Conservation (phyloP, 2,797 vertebrate species). For the Garrulus glandarius region DNA sequence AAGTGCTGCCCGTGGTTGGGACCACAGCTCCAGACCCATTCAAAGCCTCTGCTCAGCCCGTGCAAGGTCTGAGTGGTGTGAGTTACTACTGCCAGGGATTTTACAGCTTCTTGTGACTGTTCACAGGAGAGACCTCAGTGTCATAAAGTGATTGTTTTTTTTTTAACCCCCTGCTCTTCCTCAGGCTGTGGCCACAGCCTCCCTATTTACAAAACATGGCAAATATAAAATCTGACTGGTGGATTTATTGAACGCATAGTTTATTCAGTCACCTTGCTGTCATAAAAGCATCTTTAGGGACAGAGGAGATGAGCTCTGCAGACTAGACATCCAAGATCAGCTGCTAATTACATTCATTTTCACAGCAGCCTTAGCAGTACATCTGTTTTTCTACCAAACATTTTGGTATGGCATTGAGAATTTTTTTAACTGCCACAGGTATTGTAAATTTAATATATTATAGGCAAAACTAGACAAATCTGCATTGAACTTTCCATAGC, state of each 20-base stretch:
- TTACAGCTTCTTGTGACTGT: not conserved
- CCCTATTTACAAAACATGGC: not conserved
- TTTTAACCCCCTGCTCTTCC: not conserved
- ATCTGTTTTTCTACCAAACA: slow-evolving; percentile 13
- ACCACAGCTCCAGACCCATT: not conserved
- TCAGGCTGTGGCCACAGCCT: not conserved
- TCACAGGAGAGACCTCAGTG: not conserved
- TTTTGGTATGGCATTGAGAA: slow-evolving; percentile 34
- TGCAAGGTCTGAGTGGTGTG: not conserved
- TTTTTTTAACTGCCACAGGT: slow-evolving; percentile 18
- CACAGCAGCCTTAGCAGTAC: slow-evolving; percentile 38
- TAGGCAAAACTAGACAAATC: slow-evolving; percentile 24
- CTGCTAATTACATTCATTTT: not conserved
- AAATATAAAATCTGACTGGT: not conserved
- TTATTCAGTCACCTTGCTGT: not conserved
- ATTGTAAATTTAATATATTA: slow-evolving; percentile 35
- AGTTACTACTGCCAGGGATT: not conserved
- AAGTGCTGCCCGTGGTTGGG: not conserved
- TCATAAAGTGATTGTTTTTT: not conserved
- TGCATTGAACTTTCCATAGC: slow-evolving; percentile 24
- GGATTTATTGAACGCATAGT: not conserved
- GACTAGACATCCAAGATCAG: not conserved
- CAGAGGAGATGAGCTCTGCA: not conserved
- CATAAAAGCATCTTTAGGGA: not conserved
- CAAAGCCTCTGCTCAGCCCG: not conserved